Base-by-base conservation (phyloP, 2,797 vertebrate species). In the Channallabes apus region DNA sequence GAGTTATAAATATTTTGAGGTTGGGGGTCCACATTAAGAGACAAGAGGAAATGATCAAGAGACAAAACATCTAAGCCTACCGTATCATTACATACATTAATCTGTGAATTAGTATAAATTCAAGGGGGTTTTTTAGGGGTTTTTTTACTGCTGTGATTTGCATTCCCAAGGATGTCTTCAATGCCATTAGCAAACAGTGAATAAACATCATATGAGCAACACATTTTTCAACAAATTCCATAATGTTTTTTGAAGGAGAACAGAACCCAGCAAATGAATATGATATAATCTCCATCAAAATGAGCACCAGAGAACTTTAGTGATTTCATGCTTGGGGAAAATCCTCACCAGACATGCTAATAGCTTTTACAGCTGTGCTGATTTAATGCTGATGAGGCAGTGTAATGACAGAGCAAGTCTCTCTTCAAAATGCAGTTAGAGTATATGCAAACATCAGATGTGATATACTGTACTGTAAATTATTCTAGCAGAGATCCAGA, bases 1-100 rank as follows among this genome's bases (percentile, higher is more conserved):
- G 88, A 87, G 73, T 87, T 81, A 84, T 88, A 87, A 86, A 90
- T 88, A 88, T 90, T 88, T 82, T 86, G 80, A 85, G 86, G 78
- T 41, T 59, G 85, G 82, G 41, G 78, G 76, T 88, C 86, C 73
- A 68, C 81, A 84, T 69, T 77, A 75, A 86, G 82, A 67, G 51
- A 82, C 51, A 64, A 71, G 79, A 59, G 67, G 61, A 85, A 83
- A 72, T 83, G 82, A 80, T 69, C 24, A 82, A 62, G 46, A 87
- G 75, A 38, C 58, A 54, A 87, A 88, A 87, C 79, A 22, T 22
- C 65, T 61, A 56, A 59, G 56, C 54, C 35, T 77, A 86, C 56
- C 84, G 72, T 87, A 65, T 58, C 35, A 0, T 32, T 84, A 65
- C 64, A 83, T 76, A 38, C 59, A 64, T 56, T 7, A 65, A 29